Base-by-base conservation (phyloP, 1,140 invertebrate genomes). In the Rhagoletis zephyria region DNA sequence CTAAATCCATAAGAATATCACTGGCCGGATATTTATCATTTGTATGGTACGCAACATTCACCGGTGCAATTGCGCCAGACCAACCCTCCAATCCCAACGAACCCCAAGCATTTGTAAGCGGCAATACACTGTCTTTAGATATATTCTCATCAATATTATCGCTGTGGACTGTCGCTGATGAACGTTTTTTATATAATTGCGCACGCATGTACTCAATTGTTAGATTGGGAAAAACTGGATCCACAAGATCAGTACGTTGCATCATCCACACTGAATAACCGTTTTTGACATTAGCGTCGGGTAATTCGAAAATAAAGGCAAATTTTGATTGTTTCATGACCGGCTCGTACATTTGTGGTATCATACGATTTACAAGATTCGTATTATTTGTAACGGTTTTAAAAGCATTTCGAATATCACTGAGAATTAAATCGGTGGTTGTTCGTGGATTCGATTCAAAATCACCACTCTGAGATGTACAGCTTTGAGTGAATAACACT, bases 281-380 rank as follows among this genome's bases (percentile, higher is more conserved):
- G 1, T 63, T 64, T 51, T 30, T 85, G 19, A 10, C 85, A 14
- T 3, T 74, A 10, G 5, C 77, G 2, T 86, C 48, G 48, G 92
- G 92, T 88, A 93, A 90, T 89, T 89, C 88, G 85, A 93, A 93
- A 5, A 90, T 77, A 87, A 93, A 91, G 10, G 60, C 45, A n/a
- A 51, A 3, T n/a, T 88, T 51, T 88, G 89, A 91, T 93, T 91
- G 16, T 56, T 56, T 42, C 88, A 14, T 19, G 88, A 81, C 48
- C 89, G 91, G 89, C 59, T 89, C 90, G 87, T 93, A 93, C 90
- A 92, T 91, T 90, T 91, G 88, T 87, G 89, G 89, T 89, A 93
- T 91, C 45, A 91, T 88, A 60, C 90, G 89, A 59, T 90, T 87
- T 48, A 93, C 63, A 45, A 91, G 70, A 2, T 90, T 87, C 19